These are phyloP conservation scores for Pecten maximus DNA, from an alignment of 2,888 invertebrate genomes.

Conservation along the genomic window DNA sequence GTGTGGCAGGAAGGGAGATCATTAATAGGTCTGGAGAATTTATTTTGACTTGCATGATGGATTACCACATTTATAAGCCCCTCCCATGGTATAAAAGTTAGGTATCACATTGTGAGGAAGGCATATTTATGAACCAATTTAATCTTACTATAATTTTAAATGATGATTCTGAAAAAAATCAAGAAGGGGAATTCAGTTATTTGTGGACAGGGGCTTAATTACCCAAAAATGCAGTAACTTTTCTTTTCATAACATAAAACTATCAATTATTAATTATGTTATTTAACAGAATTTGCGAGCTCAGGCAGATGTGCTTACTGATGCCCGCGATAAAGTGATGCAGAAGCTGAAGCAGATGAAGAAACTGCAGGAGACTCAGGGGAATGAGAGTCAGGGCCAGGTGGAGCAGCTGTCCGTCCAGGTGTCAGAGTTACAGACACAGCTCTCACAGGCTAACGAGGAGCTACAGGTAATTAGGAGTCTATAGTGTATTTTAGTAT, in stretches of 20 bases:
- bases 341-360: conserved; percentile 64
- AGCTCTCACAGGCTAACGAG: conserved; percentile 52
- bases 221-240: neutral
- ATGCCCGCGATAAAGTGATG: conserved; percentile 71
- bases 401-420: conserved; percentile 56
- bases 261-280: neutral
- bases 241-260: neutral
- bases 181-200: too few species aligned
- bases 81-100: too few species aligned
- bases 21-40: too few species aligned
- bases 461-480: conserved; percentile 50
- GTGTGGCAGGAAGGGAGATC: too few species aligned
- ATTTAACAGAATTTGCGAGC: conserved; percentile 70
- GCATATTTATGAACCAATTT: too few species aligned
- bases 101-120: too few species aligned
- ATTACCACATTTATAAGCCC: too few species aligned
- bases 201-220: neutral
- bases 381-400: conserved; percentile 53
- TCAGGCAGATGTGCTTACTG: conserved; percentile 68
- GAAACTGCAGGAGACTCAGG: conserved; percentile 49
- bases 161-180: too few species aligned
- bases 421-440: neutral
- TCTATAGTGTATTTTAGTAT: too few species aligned
- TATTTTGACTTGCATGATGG: too few species aligned
- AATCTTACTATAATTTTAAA: too few species aligned